A percentile compares a stretch with the other conserved stretches of the same genome.
These are phyloP conservation scores for Theocolax elegans DNA, from an alignment of 1,140 invertebrate species.

Conservation along the genomic window DNA sequence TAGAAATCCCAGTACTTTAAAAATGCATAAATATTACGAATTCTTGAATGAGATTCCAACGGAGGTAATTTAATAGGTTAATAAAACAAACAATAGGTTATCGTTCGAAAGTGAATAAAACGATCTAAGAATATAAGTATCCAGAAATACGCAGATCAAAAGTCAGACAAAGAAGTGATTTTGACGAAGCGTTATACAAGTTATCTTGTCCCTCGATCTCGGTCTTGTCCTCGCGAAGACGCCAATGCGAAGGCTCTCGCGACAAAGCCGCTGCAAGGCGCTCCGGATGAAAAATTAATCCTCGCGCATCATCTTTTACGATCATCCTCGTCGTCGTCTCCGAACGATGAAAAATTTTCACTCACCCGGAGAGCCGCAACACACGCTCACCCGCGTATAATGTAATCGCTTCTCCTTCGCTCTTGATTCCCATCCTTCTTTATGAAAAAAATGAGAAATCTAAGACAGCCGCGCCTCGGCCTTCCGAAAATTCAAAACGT, in stretches of 20 bases:
- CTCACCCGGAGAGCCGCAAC: slow-evolving; percentile 6
- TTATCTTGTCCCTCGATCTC: slow-evolving; percentile 11
- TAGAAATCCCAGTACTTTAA: no score
- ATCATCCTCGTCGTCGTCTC: neutral
- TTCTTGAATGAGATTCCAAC: no score
- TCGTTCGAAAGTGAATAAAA: no score
- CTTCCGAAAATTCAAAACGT: neutral
- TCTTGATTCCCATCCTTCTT: neutral
- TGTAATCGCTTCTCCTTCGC: neutral
- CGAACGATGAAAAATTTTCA: slow-evolving; percentile 31
- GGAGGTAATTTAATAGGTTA: no score
- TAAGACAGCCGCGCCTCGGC: neutral
- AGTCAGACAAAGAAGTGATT: slow-evolving; percentile 9
- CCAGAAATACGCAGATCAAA: slow-evolving; percentile 4
- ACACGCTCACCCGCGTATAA: slow-evolving; percentile 10
- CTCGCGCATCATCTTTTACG: slow-evolving; percentile 28
- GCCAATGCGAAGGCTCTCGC: neutral
- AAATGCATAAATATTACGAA: no score
- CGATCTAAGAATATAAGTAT: neutral
- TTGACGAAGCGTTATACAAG: neutral
- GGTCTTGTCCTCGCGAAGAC: neutral
- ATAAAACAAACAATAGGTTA: no score
- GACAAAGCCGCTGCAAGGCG: slow-evolving; percentile 13
- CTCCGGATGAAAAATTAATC: slow-evolving; percentile 29
- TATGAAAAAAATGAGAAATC: neutral